Evolutionary conservation across 1,140 invertebrate species (phyloP), one percentile per base, ranked within the genome.

Genomic region (Manduca sexta): DNA sequence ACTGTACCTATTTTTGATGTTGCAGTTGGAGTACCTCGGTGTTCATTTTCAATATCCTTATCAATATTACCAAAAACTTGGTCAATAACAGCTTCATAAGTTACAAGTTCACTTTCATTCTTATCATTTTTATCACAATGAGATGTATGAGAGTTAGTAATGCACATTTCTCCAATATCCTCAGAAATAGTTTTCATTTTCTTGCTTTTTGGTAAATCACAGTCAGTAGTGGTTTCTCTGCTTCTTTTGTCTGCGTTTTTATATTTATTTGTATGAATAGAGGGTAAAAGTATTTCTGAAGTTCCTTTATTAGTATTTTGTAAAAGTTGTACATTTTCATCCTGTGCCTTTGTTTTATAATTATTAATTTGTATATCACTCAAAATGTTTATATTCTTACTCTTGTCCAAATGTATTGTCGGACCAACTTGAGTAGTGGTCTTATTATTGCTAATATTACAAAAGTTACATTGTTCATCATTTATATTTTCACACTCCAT

Each of bases 51-150:
- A 35, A 82, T 75, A 52, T 82, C 77, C 39, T 65, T 69, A 65
- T 84, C 69, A 52, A 79, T 79, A 37, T 63, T 80, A 14, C 73
- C 74, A 68, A 80, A 80, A 11, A 82, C 74, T 69, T 79, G 62
- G 14, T 56, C 68, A 64, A 84, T 74, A 15, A 80, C 50, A 15
- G 44, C 50, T 59, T 82, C 76, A 58, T 82, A 82, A 49, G 75
- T 74, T 5, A 65, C 58, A 21, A 59, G 40, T 49, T 80, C 75
- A 64, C 64, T 80, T 44, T 74, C 56, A 35, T 56, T 39, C 4
- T 40, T 30, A 17, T 51, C 31, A 56, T 52, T 47, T 40, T 44
- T 31, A 18, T 34, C 18, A 45, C 10, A 34, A 3, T 11, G 13
- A 17, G 38, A 16, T 35, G 44, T 42, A n/a, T n/a, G n/a, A 34